Evolutionary conservation across 2,888 invertebrate species (phyloP), one percentile per base, ranked within the genome.

Genomic region (Cepaea hortensis): DNA sequence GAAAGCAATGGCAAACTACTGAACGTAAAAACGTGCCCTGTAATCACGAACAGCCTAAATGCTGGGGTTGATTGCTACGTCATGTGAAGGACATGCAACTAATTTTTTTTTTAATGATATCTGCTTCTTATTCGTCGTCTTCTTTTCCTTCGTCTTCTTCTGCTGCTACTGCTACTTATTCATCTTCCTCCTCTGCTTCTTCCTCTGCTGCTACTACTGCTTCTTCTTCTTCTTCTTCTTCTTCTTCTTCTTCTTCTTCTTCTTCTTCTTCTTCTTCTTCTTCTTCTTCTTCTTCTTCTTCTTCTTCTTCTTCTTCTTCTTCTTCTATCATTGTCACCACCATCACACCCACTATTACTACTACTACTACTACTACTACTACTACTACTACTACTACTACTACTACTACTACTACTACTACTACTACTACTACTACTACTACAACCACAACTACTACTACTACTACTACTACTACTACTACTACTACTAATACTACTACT

Each of bases 401-500:
- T 76, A 62, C 76, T 62, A 76, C 76, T 76, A 84, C 76, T 62
- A 76, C 84, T 62, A 62, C 76, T 76, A 62, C 76, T 76, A 35
- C 84, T 76, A 76, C 84, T 84, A 62, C 76, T 76, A 35, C 84
- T 76, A 76, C 76, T 76, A 84, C 62, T 76, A 84, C 76, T 76
- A 76, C 76, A 62, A 62, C 76, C 62, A 76, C 76, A 61, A 76
- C 76, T 76, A 76, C 84, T 76, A 62, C 76, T 76, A 84, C 84
- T 62, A 76, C 76, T 77, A 76, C 84, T 76, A 84, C 84, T 84
- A 84, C 84, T 84, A 84, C 84, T 84, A 76, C 84, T 84, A 76
- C 84, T 84, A 84, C 84, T 84, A 84, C 84, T 84, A 62, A 77
- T 84, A 76, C 84, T 84, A 84, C 84, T 84, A 84, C 77, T 84